phyloP scores from a whole-genome alignment of 2,113 vertebrate genomes.

The Irena cyanogastra region DNA sequence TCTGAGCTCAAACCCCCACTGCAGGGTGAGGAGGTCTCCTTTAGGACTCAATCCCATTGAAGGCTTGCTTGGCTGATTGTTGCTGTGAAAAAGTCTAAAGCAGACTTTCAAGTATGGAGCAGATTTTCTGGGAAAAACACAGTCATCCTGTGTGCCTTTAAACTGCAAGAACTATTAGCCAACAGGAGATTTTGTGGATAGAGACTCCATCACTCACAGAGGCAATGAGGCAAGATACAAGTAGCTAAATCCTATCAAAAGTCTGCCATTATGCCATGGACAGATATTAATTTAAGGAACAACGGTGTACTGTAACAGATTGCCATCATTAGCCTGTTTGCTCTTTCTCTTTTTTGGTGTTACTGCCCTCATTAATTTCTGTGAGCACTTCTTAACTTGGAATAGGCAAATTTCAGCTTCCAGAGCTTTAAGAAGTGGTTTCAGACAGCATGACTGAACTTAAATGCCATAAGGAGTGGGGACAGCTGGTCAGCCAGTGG shows the following conservation, averaged over 20 bases:
- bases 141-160: background rate
- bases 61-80: background rate
- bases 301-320: background rate
- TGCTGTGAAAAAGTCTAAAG: background rate
- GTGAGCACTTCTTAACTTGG: background rate
- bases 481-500: background rate
- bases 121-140: background rate
- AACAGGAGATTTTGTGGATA: background rate
- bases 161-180: background rate
- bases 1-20: background rate
- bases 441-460: background rate
- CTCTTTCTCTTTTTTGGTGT: background rate
- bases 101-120: background rate
- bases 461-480: background rate
- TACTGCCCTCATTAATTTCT: background rate
- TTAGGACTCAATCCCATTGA: fast-evolving
- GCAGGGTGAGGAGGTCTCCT: background rate
- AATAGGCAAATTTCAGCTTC: background rate
- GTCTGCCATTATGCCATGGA: background rate
- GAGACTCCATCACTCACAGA: background rate
- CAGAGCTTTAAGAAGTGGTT: background rate
- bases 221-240: background rate
- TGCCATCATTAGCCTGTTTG: background rate
- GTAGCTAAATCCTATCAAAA: background rate
- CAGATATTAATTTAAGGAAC: background rate